Evolutionary conservation across 2,113 vertebrate species (phyloP), one percentile per base, ranked within the genome.

Genomic region (Bolborhynchus lineola): DNA sequence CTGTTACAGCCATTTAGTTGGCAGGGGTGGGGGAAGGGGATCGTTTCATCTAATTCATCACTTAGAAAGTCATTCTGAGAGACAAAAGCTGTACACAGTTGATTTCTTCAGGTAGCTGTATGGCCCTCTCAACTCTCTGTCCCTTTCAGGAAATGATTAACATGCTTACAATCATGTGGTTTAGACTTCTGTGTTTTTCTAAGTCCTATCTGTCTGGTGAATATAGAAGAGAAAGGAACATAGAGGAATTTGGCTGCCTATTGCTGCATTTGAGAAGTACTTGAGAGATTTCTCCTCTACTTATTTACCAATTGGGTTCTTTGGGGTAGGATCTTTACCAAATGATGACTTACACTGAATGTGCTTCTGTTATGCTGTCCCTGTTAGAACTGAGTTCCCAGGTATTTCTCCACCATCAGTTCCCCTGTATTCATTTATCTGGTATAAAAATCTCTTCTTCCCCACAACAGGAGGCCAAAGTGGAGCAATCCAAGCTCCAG

Each of bases 361-460:
- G 0, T n/a, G n/a, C 9, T 84, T 6, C 31, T 90, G 7, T 46
- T 65, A 60, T 0, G 0, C 16, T 9, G 35, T 80, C 15, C 7
- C 4, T 53, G 6, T 25, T 50, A 64, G 52, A 80, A 35, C 6
- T 57, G 49, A 69, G 18, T 89, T 86, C 39, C 10, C 10, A 31
- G 44, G 4, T 85, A 18, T 77, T 76, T 71, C 9, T 11, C 2
- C 28, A n/a, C n/a, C 4, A 23, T 60, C 15, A 12, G 0, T 80
- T 80, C 57, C 4, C 39, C 20, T 31, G 6, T 55, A 35, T 6
- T 88, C 75, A 28, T 19, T 25, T 23, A 52, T 41, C n/a, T 77
- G 31, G 20, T 71, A 52, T 39, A 69, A 52, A 76, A 86, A 57
- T 24, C 5, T 52, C 10, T 52, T 47, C 29, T 6, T 31, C 5